Conservation (phyloP, 2,113 vertebrate species). For the Cyprinus carpio region DNA sequence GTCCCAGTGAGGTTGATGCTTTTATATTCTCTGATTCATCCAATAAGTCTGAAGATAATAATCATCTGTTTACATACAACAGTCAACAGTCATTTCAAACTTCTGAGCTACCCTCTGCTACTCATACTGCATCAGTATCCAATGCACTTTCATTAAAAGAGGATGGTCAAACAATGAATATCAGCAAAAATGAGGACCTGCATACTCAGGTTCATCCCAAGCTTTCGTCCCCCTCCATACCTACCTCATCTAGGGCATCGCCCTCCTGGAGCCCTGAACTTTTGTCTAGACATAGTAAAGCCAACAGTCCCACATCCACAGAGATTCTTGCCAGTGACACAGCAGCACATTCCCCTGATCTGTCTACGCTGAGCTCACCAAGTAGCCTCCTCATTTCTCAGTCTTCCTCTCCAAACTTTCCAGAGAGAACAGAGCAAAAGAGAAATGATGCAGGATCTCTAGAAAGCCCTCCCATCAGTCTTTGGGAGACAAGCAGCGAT, state of each 20-base stretch:
- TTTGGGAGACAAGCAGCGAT: constrained; percentile 50
- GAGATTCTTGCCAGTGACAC: constrained; percentile 46
- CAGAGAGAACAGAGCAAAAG: constrained; percentile 13
- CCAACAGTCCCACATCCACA: constrained; percentile 45
- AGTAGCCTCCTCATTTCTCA: constrained; percentile 36
- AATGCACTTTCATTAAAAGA: neutral
- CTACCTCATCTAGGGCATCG: constrained; percentile 12
- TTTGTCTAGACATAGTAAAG: neutral
- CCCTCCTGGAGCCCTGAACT: constrained; percentile 3
- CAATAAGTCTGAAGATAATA: constrained; percentile 6
- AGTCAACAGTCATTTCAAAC: neutral
- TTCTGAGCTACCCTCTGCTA: constrained; percentile 11
- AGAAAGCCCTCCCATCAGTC: neutral
- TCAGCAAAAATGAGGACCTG: neutral
- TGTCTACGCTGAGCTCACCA: constrained; percentile 35
- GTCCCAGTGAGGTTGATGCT: constrained; percentile 43
- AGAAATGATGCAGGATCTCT: neutral
- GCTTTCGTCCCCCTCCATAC: neutral
- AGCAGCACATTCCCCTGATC: constrained; percentile 27
- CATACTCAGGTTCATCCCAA: neutral
- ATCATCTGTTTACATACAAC: neutral
- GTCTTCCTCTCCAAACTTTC: neutral
- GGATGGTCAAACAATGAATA: neutral
- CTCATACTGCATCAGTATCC: neutral
- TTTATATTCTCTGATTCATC: constrained; percentile 41